These are phyloP conservation scores for Echiichthys vipera DNA, from an alignment of 2,797 vertebrate genomes.

Conservation along the genomic window DNA sequence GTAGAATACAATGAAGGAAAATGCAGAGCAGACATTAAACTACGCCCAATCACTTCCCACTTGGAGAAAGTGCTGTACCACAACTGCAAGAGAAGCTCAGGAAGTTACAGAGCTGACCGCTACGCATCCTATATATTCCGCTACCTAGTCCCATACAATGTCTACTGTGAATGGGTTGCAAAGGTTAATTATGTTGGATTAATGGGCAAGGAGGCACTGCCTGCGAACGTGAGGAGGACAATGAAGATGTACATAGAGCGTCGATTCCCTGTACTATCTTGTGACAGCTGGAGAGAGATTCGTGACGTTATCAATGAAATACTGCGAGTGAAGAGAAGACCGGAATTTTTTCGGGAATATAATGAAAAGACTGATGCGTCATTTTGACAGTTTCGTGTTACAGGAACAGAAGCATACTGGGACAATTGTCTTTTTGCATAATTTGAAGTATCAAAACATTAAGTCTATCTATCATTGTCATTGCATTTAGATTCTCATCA, in stretches of 20 bases:
- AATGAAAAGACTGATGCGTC: slow-evolving; percentile 42
- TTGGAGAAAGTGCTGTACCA: slow-evolving; percentile 75
- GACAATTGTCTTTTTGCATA: slow-evolving; percentile 70
- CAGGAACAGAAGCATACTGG: slow-evolving; percentile 68
- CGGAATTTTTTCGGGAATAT: slow-evolving; percentile 74
- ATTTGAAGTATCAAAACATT: slow-evolving; percentile 30
- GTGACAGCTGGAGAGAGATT: slow-evolving; percentile 77
- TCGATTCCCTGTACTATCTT: slow-evolving; percentile 72
- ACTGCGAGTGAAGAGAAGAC: slow-evolving; percentile 77
- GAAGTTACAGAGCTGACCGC: slow-evolving; percentile 71
- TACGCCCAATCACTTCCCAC: slow-evolving; percentile 71
- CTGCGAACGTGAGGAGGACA: slow-evolving; percentile 72
- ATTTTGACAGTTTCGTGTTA: slow-evolving; percentile 48
- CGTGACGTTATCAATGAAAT: slow-evolving; percentile 81
- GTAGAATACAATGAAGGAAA: slow-evolving; percentile 74
- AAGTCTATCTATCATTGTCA: slow-evolving; percentile 24
- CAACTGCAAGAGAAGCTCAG: slow-evolving; percentile 72
- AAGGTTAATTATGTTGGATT: slow-evolving; percentile 81
- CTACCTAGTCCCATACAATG: slow-evolving; percentile 77
- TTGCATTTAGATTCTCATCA: slow-evolving; percentile 14
- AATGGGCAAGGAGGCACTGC: slow-evolving; percentile 78
- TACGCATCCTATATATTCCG: slow-evolving; percentile 82
- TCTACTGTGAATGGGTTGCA: slow-evolving; percentile 77
- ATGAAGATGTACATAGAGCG: slow-evolving; percentile 76
- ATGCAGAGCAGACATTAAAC: slow-evolving; percentile 76